Base-by-base conservation (phyloP, 2,888 invertebrate species). In the Nesidiocoris tenuis region DNA sequence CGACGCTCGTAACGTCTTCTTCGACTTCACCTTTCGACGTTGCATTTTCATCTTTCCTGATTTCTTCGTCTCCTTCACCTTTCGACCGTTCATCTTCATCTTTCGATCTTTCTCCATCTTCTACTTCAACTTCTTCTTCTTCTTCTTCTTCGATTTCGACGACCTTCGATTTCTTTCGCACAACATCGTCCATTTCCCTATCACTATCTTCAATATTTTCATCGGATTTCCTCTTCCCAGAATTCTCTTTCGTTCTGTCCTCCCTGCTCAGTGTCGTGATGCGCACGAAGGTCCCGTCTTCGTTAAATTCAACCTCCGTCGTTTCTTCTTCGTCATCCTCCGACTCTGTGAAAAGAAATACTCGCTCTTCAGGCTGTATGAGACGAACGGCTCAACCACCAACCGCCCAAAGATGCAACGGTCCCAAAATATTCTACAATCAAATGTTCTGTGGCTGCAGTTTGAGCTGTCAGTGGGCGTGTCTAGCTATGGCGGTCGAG, bases 221-320 rank as follows among this genome's bases (percentile, higher is more conserved):
- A 39, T 39, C 39, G 39, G 3, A 3, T 7, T 3, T 12, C 39
- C 12, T 3, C 39, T 39, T 3, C 39, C 3, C 5, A 3, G 12
- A 7, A 7, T 39, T 12, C 39, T 39, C 5, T 39, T 39, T 39
- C 39, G 12, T 39, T n/a, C n/a, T n/a, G n/a, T n/a, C n/a, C 3
- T 39, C 39, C 12, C 39, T 39, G 39, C 39, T 39, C 39, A 39
- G 12, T 7, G 39, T 39, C 12, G 39, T 39, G 3, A 65, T 65
- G 16, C n/a, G 22, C 21, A 57, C 16, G 22, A 72, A 61, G n/a
- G 25, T 25, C 21, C 72, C 72, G 2, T 19, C 57, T 54, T 25
- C 72, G 18, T 72, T 61, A 9, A 72, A 19, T 61, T 72, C 72
- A 54, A 72, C 61, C 61, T 72, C 72, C n/a, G 72, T 72, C 5